Base-by-base conservation (phyloP, 1,140 invertebrate species). In the Choristoneura fumiferana region DNA sequence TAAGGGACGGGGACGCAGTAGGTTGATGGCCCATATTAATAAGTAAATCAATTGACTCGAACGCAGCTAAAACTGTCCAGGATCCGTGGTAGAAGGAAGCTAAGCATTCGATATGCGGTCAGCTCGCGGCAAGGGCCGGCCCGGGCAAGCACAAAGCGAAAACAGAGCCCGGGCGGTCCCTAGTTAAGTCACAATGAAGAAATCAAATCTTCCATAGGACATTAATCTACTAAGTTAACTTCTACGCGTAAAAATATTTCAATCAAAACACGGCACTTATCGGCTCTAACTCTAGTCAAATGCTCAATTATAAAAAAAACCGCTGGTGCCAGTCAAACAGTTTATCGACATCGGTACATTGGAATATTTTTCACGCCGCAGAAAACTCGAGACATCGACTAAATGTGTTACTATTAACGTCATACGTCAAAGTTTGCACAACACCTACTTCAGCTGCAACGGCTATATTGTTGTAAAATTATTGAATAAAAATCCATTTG, bases 141-240 rank as follows among this genome's bases (percentile, higher is more conserved):
- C 76, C 76, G 71, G 62, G 76, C 81, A 84, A 55, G 37, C 12
- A 49, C 58, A 54, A 45, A 59, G 74, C 62, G 66, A 80, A 75
- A 61, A 17, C 59, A 43, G 67, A 77, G 82, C 67, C 77, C 76
- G 82, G 66, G 81, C 85, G n/a, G n/a, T 81, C 84, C 73, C 43
- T 86, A 87, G 80, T 73, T 85, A 84, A 85, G 81, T 79, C 80
- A 83, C 79, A 82, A 73, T 73, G 71, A 81, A 77, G 75, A 83
- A 84, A 81, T 82, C 67, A 82, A 76, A 87, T 88, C 85, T 88
- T 88, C 85, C 83, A 86, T 88, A 88, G 82, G 69, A 80, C 78
- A 86, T 86, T 84, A 78, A 85, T 86, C 43, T 49, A 84, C 73
- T 87, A 82, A 87, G 82, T 78, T 82, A 56, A 69, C 55, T 71